Conservation (phyloP, 2,797 vertebrate species). For the Trachurus trachurus region DNA sequence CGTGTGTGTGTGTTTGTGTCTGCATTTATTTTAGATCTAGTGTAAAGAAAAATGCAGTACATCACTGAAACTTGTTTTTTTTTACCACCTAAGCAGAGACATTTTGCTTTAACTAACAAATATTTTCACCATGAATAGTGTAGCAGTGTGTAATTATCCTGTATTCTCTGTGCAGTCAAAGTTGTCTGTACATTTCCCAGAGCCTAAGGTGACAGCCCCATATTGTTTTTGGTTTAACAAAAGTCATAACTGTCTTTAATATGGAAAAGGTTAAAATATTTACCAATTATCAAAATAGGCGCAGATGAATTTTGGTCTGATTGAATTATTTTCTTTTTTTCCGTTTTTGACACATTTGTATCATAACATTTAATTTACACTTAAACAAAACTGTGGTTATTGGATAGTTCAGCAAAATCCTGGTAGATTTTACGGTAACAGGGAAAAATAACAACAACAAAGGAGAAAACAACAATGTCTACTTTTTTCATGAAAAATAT, state of each 20-base stretch:
- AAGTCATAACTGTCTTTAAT: too few species aligned
- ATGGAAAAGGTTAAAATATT: too few species aligned
- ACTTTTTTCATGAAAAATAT: background rate
- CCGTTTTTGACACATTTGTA: background rate
- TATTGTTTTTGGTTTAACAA: background rate
- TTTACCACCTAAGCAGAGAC: background rate
- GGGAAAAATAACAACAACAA: background rate
- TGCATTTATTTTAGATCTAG: background rate
- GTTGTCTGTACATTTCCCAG: background rate
- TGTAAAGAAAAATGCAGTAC: background rate
- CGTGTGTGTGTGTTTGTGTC: background rate
- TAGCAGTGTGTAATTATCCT: background rate
- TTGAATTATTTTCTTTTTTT: background rate
- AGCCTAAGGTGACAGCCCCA: background rate
- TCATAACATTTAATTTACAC: too few species aligned
- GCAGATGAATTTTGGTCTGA: too few species aligned
- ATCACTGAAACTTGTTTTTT: background rate
- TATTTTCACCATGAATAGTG: background rate
- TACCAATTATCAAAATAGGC: too few species aligned
- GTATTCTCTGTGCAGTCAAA: background rate
- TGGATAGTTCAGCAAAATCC: background rate
- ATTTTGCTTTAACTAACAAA: too few species aligned
- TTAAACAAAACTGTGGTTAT: background rate
- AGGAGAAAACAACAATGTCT: background rate
- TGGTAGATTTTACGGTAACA: background rate